Conservation (phyloP, 2,888 invertebrate genomes). For the Cantharis nigra region DNA sequence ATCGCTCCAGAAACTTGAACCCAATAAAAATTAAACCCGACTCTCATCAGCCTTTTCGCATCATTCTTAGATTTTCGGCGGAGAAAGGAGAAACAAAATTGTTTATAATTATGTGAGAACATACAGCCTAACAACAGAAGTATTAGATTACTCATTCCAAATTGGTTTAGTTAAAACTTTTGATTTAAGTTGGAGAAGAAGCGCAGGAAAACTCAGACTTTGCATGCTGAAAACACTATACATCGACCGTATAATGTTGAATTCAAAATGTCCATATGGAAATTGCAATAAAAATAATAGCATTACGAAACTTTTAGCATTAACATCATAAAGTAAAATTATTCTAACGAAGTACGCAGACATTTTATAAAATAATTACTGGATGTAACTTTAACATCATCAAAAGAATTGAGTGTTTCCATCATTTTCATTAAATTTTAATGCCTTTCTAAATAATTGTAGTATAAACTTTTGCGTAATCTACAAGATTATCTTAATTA, state of each 20-base stretch:
- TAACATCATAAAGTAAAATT: not conserved
- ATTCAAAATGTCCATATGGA: not conserved
- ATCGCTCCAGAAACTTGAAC: not conserved
- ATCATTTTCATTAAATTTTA: not conserved
- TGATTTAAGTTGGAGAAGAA: not conserved
- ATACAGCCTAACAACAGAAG: not conserved
- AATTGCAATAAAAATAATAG: not conserved
- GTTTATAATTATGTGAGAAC: not conserved
- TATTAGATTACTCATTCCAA: not conserved
- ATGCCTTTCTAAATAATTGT: not conserved
- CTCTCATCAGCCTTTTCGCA: not conserved
- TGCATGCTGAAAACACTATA: not conserved
- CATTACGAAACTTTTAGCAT: not conserved
- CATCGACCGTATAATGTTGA: not conserved
- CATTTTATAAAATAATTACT: not conserved
- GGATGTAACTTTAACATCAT: not conserved
- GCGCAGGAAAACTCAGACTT: not conserved
- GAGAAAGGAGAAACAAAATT: not conserved
- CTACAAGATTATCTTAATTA: not conserved
- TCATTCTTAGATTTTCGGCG: not conserved
- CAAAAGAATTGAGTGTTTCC: not conserved
- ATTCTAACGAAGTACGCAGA: not conserved
- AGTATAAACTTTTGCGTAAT: not conserved
- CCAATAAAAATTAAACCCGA: not conserved
- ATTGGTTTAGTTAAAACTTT: not conserved